Base-by-base conservation (phyloP, 2,888 invertebrate species). In the Melieria picta region DNA sequence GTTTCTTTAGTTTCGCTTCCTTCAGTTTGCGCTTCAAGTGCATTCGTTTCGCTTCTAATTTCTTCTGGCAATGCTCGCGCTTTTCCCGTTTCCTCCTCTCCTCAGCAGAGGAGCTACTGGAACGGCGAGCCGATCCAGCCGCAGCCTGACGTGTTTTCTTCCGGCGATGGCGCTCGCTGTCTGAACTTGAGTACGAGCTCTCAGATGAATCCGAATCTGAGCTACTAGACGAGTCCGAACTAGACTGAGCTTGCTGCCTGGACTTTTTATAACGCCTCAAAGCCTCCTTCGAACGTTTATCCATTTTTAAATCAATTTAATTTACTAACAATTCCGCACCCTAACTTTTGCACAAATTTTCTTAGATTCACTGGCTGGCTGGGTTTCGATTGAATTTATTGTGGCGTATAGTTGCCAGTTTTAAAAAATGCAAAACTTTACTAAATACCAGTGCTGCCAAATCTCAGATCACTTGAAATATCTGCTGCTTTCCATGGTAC, bases 41-140 rank as follows among this genome's bases (percentile, higher is more conserved):
- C 74, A 82, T 84, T 4, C 86, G 84, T 56, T 86, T 86, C 4
- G 86, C 87, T 66, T 86, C 86, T 48, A 86, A 71, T 62, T 86
- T 86, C 73, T 86, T 86, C 46, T 86, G 86, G 45, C 84, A 87
- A 52, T 86, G 85, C 68, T 86, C 85, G 0, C 83, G 81, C 64
- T 86, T 86, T 10, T 85, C 84, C 0, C 86, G 81, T 72, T 87
- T 86, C 0, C 84, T 81, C 2, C 83, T 80, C 65, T 86, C 81
- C 69, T 86, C 84, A 75, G 92, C 93, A 4, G 93, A 92, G 9
- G 92, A 91, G 13, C 89, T 90, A 79, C 90, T 90, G 1, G 90
- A 90, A 80, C 90, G 77, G 89, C 76, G 72, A 1, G 75, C 9
- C 16, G 74, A 61, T 5, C 73, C 74, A 11, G 56, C 71, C 13